Base-by-base conservation (phyloP, 2,888 invertebrate genomes). In the Cerceris ruficornis region DNA sequence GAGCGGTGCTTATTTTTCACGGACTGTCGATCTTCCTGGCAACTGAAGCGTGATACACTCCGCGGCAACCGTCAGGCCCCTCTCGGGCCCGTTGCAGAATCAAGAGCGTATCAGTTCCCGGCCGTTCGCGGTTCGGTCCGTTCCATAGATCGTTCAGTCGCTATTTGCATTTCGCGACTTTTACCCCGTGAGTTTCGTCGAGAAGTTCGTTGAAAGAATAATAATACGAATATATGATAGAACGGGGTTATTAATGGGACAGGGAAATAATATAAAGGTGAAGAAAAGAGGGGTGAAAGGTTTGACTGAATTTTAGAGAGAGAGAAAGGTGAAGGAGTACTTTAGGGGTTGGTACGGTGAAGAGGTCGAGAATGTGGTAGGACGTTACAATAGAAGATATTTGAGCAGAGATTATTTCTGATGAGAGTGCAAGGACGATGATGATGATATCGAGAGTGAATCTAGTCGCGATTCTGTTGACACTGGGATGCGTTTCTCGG, bases 1-100 rank as follows among this genome's bases (percentile, higher is more conserved):
- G 66, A 69, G 67, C 77, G 81, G 86, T 82, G 87, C 88, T 88
- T 88, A 92, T 92, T 92, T 92, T 91, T 90, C 87, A 91, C 90
- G 91, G 91, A 89, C 91, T 88, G 90, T 82, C 91, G 91, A 92
- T 92, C 90, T 89, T 86, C 88, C 82, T 82, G 88, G 88, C 87
- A 91, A 92, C 92, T 91, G 90, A 92, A 91, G 90, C 92, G 90
- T 92, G 88, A 28, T 28, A 28, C 84, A 80, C 83, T 81, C 64
- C 79, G 74, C 74, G 80, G 82, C 81, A 75, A 79, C 77, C 70
- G 64, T 69, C 75, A 67, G 71, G 78, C 76, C 82, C 87, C 88
- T 86, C 83, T 80, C 80, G 81, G 84, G 80, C 87, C 86, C 83
- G 80, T 72, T 78, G 73, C 69, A 84, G 88, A 87, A 91, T 89